Conservation (phyloP, 1,140 invertebrate genomes). For the Gonioctena quinquepunctata region DNA sequence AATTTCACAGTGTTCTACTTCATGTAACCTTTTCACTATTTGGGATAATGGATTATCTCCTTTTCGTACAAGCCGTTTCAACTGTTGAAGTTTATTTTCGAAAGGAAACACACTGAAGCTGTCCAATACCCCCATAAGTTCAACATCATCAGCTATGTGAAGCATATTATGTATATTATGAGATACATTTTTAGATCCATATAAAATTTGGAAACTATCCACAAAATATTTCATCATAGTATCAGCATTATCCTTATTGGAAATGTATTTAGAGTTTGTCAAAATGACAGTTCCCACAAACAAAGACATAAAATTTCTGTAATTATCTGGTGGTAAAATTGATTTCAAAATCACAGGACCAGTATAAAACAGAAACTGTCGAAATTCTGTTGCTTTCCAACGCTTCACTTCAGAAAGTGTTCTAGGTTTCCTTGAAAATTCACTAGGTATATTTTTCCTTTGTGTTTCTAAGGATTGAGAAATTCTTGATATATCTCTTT, state of each 20-base stretch:
- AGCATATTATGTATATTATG: slow-evolving; percentile 29
- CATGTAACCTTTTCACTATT: slow-evolving; percentile 26
- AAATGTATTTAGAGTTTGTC: neutral
- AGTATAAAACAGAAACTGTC: slow-evolving; percentile 32
- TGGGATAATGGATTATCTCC: slow-evolving; percentile 33
- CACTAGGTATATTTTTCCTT: slow-evolving; percentile 12
- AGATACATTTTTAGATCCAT: neutral
- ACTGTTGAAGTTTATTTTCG: slow-evolving; percentile 30
- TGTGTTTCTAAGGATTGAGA: slow-evolving; percentile 16
- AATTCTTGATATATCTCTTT: slow-evolving; percentile 17
- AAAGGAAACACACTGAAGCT: slow-evolving; percentile 36
- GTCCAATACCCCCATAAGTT: slow-evolving; percentile 25
- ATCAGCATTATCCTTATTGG: neutral
- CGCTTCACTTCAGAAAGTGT: slow-evolving; percentile 19
- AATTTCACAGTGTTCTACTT: slow-evolving; percentile 8
- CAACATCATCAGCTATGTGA: slow-evolving; percentile 32
- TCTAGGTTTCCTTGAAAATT: slow-evolving; percentile 30
- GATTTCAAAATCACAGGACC: slow-evolving; percentile 26
- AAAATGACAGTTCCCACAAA: neutral
- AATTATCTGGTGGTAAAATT: neutral
- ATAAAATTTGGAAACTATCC: neutral
- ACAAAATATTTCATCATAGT: slow-evolving; percentile 8
- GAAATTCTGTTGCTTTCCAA: slow-evolving; percentile 35
- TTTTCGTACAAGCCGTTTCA: slow-evolving; percentile 29
- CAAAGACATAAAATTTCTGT: neutral